phyloP scores from a whole-genome alignment of 2,797 vertebrate genomes.

The Dendrocincla tyrannina region DNA sequence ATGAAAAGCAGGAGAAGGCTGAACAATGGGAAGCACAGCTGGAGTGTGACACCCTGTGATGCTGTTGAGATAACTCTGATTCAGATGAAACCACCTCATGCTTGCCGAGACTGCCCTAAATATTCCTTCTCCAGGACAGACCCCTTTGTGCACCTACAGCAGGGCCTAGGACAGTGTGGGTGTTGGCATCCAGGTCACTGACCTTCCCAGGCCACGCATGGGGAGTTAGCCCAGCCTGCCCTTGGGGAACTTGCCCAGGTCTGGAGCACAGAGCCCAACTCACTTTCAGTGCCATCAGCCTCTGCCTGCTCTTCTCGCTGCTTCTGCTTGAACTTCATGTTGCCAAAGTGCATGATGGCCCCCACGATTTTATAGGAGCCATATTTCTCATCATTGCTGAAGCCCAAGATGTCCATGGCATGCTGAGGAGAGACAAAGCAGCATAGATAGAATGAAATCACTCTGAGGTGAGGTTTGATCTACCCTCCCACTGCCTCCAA shows the following conservation, averaged over 20 bases:
- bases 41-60: background rate
- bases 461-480: background rate
- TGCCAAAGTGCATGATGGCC: conserved; percentile 93
- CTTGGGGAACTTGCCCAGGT: background rate
- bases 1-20: background rate
- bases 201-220: background rate
- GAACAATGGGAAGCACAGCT: background rate
- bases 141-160: background rate
- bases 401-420: conserved; percentile 93
- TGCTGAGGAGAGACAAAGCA: conserved; percentile 74
- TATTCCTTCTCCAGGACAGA: background rate
- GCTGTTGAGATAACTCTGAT: background rate
- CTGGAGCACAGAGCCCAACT: conserved; percentile 31
- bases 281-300: conserved; percentile 91
- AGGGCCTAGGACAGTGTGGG: background rate
- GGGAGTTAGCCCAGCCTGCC: background rate
- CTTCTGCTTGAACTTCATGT: conserved; percentile 97
- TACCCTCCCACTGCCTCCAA: background rate
- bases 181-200: background rate
- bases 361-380: conserved; percentile 95
- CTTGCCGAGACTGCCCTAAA: background rate
- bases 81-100: background rate
- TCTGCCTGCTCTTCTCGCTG: conserved; percentile 93
- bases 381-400: conserved; percentile 86
- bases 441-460: background rate